phyloP scores from a whole-genome alignment of 2,113 vertebrate species.

The Syrrhaptes paradoxus region DNA sequence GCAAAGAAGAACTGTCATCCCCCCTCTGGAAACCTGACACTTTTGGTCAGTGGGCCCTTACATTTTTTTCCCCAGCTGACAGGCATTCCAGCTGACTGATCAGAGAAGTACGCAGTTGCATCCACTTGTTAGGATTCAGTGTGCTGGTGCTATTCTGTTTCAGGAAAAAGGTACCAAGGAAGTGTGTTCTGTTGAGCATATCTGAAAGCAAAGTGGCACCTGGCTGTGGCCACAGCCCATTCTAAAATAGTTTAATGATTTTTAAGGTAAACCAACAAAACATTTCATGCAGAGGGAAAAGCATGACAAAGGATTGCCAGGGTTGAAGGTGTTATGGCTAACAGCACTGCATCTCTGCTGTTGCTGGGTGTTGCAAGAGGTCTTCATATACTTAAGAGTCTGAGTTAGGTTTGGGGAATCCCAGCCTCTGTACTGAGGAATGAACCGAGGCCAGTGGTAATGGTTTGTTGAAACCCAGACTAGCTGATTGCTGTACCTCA shows the following conservation, averaged over 20 bases:
- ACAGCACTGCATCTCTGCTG: background rate
- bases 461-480: background rate
- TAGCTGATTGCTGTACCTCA: background rate
- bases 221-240: background rate
- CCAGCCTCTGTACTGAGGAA: background rate
- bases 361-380: background rate
- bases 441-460: background rate
- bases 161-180: background rate
- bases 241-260: background rate
- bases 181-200: background rate
- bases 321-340: background rate
- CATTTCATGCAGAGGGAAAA: background rate
- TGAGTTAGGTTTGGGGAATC: background rate
- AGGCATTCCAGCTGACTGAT: constrained; percentile 1
- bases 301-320: background rate
- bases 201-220: rapidly evolving
- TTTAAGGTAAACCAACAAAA: background rate
- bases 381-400: background rate
- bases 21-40: background rate
- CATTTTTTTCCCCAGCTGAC: constrained; percentile 13
- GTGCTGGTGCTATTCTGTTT: background rate
- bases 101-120: background rate
- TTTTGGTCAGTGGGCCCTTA: constrained; percentile 24
- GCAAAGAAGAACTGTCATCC: background rate
- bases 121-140: background rate